Evolutionary conservation across 2,888 invertebrate genomes (phyloP), one percentile per base, ranked within the genome.

Genomic region (Cephonodes hylas): DNA sequence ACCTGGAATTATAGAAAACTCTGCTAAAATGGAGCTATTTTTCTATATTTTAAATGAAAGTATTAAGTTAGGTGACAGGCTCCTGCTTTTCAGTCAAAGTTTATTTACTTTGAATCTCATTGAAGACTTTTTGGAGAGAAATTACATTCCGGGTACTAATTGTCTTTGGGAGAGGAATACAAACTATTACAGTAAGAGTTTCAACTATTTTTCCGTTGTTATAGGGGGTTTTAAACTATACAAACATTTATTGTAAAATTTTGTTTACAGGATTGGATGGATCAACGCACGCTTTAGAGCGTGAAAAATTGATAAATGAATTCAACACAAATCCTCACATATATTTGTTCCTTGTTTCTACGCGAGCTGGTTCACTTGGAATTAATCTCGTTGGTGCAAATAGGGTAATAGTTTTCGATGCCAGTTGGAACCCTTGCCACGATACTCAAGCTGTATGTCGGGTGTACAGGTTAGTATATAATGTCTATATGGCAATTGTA

Each of bases 341-440:
- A 58, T 96, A 97, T 81, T 88, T 99, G 67, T 99, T 99, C 86
- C 93, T 99, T 61, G 98, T 99, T 44, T 99, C 99, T 0, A 99
- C 99, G 0, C 94, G 98, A 72, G 99, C 99, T 42, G 99, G 99
- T 1, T 99, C 98, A 13, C 91, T 99, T 34, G 99, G 99, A 7
- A 99, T 99, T 69, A 99, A 99, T 91, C 93, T 99, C 66, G 97
- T 99, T 20, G 99, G 99, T 15, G 99, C 99, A 0, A 99, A 99
- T 88, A 94, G 99, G 34, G 99, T 99, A 4, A 96, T 99, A 45
- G 98, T 99, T 58, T 96, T 99, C 79, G 99, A 99, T 85, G 99
- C 99, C 13, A 98, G 98, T 42, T 99, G 99, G 99, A 99, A 99
- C 92, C 99, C 99, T 0, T 99, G 99, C 81, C 99, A 99, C 79